A percentile compares a stretch with the other conserved stretches of the same genome.
Evolutionary conservation across 2,797 vertebrate species (phyloP).

Genomic region (Prunella strophiata): DNA sequence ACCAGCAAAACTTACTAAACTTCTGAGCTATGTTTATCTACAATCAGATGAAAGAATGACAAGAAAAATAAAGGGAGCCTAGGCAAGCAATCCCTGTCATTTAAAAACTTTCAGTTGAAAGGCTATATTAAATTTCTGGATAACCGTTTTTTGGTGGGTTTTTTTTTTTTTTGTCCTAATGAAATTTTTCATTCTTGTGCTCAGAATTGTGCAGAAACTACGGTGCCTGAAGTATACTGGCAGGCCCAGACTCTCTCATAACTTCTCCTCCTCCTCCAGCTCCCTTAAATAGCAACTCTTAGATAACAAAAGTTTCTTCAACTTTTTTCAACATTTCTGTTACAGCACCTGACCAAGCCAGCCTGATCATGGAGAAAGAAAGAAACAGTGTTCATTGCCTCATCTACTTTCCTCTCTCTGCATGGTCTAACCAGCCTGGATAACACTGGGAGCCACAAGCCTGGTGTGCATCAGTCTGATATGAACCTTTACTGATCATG

Average conservation of each 20-base stretch:
- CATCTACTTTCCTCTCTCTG: conserved; percentile 48
- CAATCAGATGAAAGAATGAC: not conserved
- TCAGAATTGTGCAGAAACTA: not conserved
- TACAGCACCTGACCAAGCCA: conserved; percentile 18
- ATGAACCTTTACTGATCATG: conserved; percentile 50
- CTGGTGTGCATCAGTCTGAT: conserved; percentile 40
- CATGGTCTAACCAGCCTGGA: conserved; percentile 17
- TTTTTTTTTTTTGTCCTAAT: not conserved
- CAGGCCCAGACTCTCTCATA: not conserved
- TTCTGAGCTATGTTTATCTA: not conserved
- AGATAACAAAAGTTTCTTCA: conserved; percentile 43
- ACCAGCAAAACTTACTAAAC: not conserved
- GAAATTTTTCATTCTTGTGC: not conserved
- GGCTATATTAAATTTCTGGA: not conserved
- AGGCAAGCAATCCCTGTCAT: not conserved
- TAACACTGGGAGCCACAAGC: conserved; percentile 39
- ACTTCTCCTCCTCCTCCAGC: not conserved
- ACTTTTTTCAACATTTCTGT: conserved; percentile 24
- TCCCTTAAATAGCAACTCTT: not conserved
- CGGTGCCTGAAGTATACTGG: not conserved
- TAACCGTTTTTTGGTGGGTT: no score
- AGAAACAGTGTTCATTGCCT: not conserved
- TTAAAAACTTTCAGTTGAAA: not conserved
- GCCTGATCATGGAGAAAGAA: not conserved
- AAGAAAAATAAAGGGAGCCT: not conserved